phyloP scores from a whole-genome alignment of 2,888 invertebrate species.

The Drosophila monieri region DNA sequence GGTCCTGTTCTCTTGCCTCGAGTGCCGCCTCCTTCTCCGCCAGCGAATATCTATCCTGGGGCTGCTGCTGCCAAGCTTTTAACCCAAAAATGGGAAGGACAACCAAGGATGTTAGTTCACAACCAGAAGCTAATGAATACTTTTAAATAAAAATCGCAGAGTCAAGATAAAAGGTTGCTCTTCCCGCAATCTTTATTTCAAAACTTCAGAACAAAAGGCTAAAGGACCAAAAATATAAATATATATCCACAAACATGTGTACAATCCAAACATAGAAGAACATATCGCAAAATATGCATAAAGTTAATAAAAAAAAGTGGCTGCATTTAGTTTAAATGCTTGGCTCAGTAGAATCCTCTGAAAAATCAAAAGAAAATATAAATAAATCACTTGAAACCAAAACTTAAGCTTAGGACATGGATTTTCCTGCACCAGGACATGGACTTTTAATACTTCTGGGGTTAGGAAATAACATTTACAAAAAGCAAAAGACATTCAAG shows the following conservation, averaged over 20 bases:
- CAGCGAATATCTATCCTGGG: constrained; percentile 84
- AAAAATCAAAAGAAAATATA: constrained; percentile 7
- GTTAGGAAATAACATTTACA: too few species aligned
- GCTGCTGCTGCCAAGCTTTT: constrained; percentile 92
- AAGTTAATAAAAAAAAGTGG: constrained; percentile 3
- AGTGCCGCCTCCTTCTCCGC: constrained; percentile 3
- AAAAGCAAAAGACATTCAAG: background rate
- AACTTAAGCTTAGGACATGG: background rate
- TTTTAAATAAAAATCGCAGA: background rate
- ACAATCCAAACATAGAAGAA: background rate
- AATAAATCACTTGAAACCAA: constrained; percentile 3
- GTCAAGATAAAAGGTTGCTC: background rate
- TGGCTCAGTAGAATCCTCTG: constrained; percentile 30
- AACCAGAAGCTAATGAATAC: background rate
- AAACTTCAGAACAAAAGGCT: background rate
- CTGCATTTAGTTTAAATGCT: constrained; percentile 33
- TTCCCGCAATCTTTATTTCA: constrained; percentile 9
- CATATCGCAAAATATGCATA: background rate
- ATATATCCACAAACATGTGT: background rate
- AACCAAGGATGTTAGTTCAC: constrained; percentile 19
- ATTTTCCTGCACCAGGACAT: background rate
- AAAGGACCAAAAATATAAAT: background rate
- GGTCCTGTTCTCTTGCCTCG: too few species aligned
- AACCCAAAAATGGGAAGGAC: constrained; percentile 29
- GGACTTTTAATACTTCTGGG: too few species aligned